phyloP scores from a whole-genome alignment of 2,888 invertebrate genomes.

The Cheilosia impressa region DNA sequence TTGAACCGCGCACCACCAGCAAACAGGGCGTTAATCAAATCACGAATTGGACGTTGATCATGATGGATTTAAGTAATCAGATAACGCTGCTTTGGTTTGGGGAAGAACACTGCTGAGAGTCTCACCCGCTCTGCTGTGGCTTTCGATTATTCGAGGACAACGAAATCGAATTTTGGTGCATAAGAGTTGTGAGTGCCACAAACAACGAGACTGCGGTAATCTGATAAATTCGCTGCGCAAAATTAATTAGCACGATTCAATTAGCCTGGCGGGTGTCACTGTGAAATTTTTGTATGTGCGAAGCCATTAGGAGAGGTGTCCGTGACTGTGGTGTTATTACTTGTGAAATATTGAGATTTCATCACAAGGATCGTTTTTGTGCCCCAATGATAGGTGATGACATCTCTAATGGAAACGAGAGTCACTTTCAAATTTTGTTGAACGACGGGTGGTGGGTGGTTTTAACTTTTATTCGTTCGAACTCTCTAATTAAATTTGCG shows the following conservation, averaged over 20 bases:
- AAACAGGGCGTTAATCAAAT: conserved; percentile 56
- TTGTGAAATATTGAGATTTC: background rate
- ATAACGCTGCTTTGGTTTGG: conserved; percentile 44
- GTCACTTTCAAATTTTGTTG: no score
- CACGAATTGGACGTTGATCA: conserved; percentile 67
- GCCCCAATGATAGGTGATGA: background rate
- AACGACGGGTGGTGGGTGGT: no score
- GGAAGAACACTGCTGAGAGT: conserved; percentile 18
- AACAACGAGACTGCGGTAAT: background rate
- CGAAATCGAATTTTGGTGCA: conserved; percentile 14
- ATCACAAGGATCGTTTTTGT: background rate
- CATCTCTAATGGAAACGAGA: no score
- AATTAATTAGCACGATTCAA: conserved; percentile 35
- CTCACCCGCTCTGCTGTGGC: conserved; percentile 8
- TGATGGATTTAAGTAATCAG: conserved; percentile 71
- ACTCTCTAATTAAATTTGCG: no score
- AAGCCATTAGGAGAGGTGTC: conserved; percentile 28
- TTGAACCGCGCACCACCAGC: background rate
- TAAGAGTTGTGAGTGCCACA: background rate
- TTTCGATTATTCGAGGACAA: conserved; percentile 28
- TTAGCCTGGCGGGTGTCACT: background rate
- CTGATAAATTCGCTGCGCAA: background rate
- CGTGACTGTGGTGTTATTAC: background rate
- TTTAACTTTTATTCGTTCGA: no score
- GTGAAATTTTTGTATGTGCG: conserved; percentile 12